Percentiles rank a stretch among this genome's conserved stretches.
These are phyloP conservation scores for Uropsilus gracilis DNA, from an alignment of 2,113 vertebrate genomes.

Conservation along the genomic window DNA sequence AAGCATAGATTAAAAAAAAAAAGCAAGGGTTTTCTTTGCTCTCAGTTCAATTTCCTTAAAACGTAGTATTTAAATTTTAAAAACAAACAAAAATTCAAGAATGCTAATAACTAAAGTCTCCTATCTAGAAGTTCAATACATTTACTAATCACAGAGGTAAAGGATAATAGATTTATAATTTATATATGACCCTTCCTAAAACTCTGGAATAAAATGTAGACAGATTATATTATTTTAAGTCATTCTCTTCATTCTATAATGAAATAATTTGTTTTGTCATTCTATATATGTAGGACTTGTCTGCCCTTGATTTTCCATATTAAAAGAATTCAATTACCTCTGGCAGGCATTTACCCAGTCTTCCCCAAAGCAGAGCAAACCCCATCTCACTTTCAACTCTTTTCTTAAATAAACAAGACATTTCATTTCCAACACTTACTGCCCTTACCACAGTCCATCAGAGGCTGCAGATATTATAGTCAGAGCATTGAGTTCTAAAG, in stretches of 20 bases:
- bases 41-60: not conserved
- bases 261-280: not conserved
- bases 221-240: not conserved
- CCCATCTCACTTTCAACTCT: conserved; percentile 34
- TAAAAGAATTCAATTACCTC: conserved; percentile 26
- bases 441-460: conserved; percentile 57
- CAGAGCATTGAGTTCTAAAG: conserved; percentile 58
- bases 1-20: not conserved
- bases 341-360: conserved; percentile 44
- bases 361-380: conserved; percentile 51
- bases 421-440: conserved; percentile 63
- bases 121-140: not conserved
- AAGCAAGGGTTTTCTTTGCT: not conserved
- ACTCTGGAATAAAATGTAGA: not conserved
- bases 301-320: not conserved
- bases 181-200: not conserved
- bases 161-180: not conserved
- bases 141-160: not conserved
- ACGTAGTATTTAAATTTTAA: not conserved
- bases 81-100: not conserved
- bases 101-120: not conserved
- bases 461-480: conserved; percentile 66
- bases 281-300: not conserved
- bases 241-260: not conserved
- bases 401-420: conserved; percentile 70